A percentile compares a stretch with the other conserved stretches of the same genome.
Conservation (phyloP, 2,797 vertebrate genomes). For the Psittacula echo region DNA sequence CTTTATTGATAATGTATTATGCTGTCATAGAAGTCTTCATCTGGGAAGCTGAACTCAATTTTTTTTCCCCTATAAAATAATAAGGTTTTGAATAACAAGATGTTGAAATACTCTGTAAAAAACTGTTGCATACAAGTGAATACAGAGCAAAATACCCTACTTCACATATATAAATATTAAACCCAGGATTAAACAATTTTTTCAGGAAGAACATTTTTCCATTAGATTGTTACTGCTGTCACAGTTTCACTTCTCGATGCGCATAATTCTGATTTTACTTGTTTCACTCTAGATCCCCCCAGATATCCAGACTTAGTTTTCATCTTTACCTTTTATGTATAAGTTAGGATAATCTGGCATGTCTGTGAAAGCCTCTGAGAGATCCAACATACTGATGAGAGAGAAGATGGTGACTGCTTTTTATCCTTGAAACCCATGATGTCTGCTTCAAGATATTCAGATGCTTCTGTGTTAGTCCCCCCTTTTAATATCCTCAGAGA, state of each 20-base stretch:
- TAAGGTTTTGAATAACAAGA: background rate
- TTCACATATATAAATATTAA: background rate
- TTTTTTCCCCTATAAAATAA: background rate
- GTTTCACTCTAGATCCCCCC: background rate
- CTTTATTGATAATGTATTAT: background rate
- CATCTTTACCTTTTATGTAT: background rate
- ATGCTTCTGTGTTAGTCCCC: background rate
- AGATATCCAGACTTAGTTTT: constrained; percentile 3
- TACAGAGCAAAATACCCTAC: background rate
- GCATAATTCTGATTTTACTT: background rate
- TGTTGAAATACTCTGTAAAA: background rate
- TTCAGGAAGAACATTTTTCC: background rate
- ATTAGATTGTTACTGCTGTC: background rate
- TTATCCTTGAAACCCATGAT: background rate
- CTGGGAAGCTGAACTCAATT: background rate
- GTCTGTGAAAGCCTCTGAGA: background rate
- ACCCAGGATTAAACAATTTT: background rate
- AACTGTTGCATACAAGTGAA: background rate
- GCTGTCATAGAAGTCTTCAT: background rate
- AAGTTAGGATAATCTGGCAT: constrained; percentile 10
- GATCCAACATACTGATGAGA: background rate
- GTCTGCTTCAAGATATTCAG: background rate
- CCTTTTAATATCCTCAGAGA: background rate
- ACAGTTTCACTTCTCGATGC: background rate
- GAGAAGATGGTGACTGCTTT: background rate